Percentiles rank a stretch among this genome's conserved stretches.
Conservation (phyloP, 2,888 invertebrate genomes). For the Esperia sulphurella region DNA sequence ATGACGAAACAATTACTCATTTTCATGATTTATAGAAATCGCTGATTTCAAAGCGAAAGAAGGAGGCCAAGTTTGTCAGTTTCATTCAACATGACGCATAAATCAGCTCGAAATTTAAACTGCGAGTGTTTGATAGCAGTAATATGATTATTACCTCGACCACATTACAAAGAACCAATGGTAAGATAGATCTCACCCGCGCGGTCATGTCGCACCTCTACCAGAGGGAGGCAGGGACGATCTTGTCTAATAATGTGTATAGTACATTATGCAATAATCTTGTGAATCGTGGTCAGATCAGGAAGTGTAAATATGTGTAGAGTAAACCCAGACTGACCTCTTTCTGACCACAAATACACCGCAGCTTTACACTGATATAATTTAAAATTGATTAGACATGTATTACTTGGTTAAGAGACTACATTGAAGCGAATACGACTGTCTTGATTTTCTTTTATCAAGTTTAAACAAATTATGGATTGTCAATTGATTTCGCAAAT, state of each 20-base stretch:
- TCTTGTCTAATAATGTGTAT: not conserved
- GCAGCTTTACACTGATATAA: not conserved
- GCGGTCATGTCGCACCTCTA: not conserved
- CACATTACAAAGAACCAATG: not conserved
- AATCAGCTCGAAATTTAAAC: not conserved
- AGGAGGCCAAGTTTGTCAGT: slow-evolving; percentile 20
- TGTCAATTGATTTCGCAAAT: too few relatives aligned
- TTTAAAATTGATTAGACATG: too few relatives aligned
- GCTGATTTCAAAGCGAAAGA: slow-evolving; percentile 7
- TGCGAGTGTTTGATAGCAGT: not conserved
- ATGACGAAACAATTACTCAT: not conserved
- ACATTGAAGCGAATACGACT: too few relatives aligned
- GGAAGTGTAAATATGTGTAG: slow-evolving; percentile 14
- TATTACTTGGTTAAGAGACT: too few relatives aligned
- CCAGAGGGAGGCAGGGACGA: not conserved
- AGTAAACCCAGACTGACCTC: slow-evolving; percentile 11
- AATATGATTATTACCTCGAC: not conserved
- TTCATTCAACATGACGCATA: slow-evolving; percentile 6
- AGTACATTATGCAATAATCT: slow-evolving; percentile 15
- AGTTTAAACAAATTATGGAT: too few relatives aligned
- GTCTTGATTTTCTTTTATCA: too few relatives aligned
- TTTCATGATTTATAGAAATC: slow-evolving; percentile 1
- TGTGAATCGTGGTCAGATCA: slow-evolving; percentile 15
- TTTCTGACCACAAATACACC: slow-evolving; percentile 8
- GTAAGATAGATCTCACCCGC: not conserved